Conservation (phyloP, 2,797 vertebrate species). For the Heteromormyrus szaboi region DNA sequence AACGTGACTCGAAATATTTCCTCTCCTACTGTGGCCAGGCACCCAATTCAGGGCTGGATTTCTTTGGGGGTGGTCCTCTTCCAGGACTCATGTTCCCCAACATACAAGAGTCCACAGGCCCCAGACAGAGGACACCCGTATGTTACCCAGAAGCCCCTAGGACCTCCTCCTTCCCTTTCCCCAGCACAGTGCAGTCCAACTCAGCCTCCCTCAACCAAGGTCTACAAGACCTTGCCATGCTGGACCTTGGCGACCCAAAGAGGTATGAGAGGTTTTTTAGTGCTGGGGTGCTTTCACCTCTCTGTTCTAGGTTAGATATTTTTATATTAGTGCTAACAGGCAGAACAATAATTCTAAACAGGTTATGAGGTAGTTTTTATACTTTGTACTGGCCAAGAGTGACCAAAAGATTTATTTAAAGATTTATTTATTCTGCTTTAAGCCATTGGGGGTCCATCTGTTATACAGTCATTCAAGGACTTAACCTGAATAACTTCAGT, state of each 20-base stretch:
- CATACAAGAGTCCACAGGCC: conserved; percentile 44
- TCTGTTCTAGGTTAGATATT: conserved; percentile 1
- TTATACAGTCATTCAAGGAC: neutral
- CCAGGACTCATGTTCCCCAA: conserved; percentile 48
- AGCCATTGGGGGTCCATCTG: neutral
- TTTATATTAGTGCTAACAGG: neutral
- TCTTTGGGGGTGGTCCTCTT: conserved; percentile 55
- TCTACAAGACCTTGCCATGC: conserved; percentile 62
- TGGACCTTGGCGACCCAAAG: conserved; percentile 70
- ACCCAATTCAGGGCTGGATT: conserved; percentile 58
- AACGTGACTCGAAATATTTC: neutral
- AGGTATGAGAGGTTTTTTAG: conserved; percentile 54
- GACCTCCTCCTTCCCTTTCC: conserved; percentile 18
- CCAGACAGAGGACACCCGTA: conserved; percentile 26
- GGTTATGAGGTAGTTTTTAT: neutral
- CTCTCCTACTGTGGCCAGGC: conserved; percentile 47
- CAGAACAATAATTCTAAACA: neutral
- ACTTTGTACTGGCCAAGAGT: neutral
- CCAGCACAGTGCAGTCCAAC: conserved; percentile 14
- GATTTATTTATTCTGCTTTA: neutral
- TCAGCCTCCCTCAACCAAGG: conserved; percentile 39
- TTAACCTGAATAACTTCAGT: neutral
- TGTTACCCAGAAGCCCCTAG: conserved; percentile 21
- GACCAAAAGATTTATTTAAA: neutral
- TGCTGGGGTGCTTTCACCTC: neutral